Evolutionary conservation across 2,113 vertebrate genomes (phyloP).

Genomic region (Lichenostomus cassidix): DNA sequence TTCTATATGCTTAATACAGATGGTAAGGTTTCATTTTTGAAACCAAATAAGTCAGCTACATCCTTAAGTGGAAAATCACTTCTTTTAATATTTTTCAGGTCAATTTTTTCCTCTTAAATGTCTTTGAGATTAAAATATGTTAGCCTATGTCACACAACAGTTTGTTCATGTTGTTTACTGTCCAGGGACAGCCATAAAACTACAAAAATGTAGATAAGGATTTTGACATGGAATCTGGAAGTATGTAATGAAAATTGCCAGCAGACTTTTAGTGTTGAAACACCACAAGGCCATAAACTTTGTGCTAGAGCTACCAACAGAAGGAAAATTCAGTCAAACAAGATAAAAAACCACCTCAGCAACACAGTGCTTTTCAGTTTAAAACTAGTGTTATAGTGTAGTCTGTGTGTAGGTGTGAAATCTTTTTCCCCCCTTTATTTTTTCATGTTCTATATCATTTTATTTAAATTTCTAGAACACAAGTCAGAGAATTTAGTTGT

Average conservation of each 20-base stretch:
- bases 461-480: not conserved
- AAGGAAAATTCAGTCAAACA: not conserved
- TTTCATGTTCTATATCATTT: not conserved
- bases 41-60: not conserved
- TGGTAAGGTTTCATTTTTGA: not conserved
- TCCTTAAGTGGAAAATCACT: not conserved
- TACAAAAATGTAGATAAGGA: not conserved
- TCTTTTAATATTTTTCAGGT: not conserved
- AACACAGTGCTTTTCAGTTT: not conserved
- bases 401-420: too few relatives aligned
- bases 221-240: not conserved
- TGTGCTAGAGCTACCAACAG: not conserved
- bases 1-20: not conserved
- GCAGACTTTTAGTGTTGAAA: not conserved
- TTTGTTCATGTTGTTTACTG: not conserved
- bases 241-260: rapidly evolving
- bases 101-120: not conserved
- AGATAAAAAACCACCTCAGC: not conserved
- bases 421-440: not conserved
- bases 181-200: not conserved
- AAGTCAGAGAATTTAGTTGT: not conserved
- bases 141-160: not conserved
- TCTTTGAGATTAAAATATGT: not conserved
- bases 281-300: not conserved
- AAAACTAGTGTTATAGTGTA: not conserved